Conservation (phyloP, 2,888 invertebrate species). For the Amphipoea lucens region DNA sequence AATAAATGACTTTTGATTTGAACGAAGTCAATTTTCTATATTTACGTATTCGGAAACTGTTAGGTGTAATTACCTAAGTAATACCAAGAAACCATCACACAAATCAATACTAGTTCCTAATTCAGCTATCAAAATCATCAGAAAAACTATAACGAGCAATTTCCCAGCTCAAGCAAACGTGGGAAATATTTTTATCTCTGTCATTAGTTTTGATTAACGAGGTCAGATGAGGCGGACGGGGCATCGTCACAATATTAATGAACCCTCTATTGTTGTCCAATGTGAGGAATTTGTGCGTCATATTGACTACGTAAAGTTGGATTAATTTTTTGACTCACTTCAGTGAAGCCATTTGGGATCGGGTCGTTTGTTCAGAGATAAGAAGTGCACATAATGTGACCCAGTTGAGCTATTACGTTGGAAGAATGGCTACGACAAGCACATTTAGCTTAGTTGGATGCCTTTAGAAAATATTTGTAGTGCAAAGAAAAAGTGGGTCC, state of each 20-base stretch:
- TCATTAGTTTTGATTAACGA: constrained; percentile 80
- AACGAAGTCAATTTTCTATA: neutral
- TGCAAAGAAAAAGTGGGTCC: constrained; percentile 6
- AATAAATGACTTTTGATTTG: neutral
- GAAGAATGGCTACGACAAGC: constrained; percentile 51
- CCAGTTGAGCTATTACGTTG: constrained; percentile 55
- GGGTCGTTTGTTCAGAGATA: constrained; percentile 53
- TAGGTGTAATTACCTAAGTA: neutral
- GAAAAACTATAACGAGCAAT: constrained; percentile 67
- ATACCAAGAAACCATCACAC: neutral
- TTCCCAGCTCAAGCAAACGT: constrained; percentile 65
- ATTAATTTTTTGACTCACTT: constrained; percentile 48
- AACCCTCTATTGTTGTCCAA: constrained; percentile 68
- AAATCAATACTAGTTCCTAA: constrained; percentile 15
- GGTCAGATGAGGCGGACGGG: constrained; percentile 60
- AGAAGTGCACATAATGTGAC: constrained; percentile 62
- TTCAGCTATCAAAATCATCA: constrained; percentile 40
- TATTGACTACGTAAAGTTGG: constrained; percentile 44
- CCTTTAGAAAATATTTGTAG: constrained; percentile 42
- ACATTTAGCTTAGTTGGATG: constrained; percentile 48
- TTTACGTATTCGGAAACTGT: neutral
- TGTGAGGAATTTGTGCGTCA: constrained; percentile 65
- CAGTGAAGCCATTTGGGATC: constrained; percentile 46
- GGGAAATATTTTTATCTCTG: constrained; percentile 76
- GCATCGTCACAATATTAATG: constrained; percentile 73